Percentiles rank a stretch among this genome's conserved stretches.
Evolutionary conservation across 2,888 invertebrate species (phyloP).

Genomic region (Catotricha subobsoleta): DNA sequence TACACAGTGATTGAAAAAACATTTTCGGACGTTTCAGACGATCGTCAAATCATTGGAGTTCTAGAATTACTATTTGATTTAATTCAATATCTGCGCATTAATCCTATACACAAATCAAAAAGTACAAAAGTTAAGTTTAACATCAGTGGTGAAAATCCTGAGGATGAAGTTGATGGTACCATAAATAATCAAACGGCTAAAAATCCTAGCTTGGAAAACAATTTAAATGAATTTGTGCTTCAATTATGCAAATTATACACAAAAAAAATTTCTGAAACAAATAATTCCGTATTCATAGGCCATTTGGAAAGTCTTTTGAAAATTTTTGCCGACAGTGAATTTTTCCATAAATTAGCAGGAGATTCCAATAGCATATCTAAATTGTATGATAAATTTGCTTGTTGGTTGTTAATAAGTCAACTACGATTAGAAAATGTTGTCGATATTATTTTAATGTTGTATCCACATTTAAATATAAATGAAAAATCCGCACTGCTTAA

Average conservation of each 20-base stretch:
- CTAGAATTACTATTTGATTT: constrained; percentile 30
- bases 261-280: constrained; percentile 31
- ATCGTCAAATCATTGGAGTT: constrained; percentile 12
- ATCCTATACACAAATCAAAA: no score
- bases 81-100: constrained; percentile 20
- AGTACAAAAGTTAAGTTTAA: constrained; percentile 37
- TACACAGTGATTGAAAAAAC: constrained; percentile 12
- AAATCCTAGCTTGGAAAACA: constrained; percentile 26
- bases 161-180: constrained; percentile 9
- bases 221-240: constrained; percentile 31
- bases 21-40: constrained; percentile 7
- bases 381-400: constrained; percentile 17
- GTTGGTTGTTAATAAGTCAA: constrained; percentile 32
- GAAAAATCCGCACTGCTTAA: constrained; percentile 38
- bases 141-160: constrained; percentile 14
- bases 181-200: constrained; percentile 13
- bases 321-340: constrained; percentile 34
- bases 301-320: constrained; percentile 36
- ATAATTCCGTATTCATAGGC: constrained; percentile 31
- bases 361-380: constrained; percentile 16
- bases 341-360: constrained; percentile 31
- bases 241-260: constrained; percentile 36
- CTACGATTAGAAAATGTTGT: constrained; percentile 36
- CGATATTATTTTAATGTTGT: constrained; percentile 42
- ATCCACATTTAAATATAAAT: constrained; percentile 32